These are phyloP conservation scores for Chaetodon trifasciatus DNA, from an alignment of 2,797 vertebrate genomes.

Conservation along the genomic window DNA sequence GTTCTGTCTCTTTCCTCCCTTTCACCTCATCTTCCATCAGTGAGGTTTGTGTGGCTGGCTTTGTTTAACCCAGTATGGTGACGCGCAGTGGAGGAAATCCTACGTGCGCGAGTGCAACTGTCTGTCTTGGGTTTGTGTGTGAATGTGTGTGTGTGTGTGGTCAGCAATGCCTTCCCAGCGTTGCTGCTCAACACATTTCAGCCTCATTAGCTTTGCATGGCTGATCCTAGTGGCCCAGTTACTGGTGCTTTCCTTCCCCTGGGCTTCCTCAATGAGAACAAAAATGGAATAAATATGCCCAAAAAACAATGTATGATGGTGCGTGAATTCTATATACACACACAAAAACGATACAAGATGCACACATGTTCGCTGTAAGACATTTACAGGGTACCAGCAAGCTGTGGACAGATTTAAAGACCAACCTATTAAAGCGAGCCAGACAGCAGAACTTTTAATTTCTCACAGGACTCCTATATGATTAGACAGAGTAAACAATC, in stretches of 20 bases:
- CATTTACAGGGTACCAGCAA: constrained; percentile 18
- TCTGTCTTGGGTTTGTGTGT: constrained; percentile 6
- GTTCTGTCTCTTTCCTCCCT: background rate
- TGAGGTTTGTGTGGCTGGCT: background rate
- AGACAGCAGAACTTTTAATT: constrained; percentile 38
- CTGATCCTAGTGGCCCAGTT: constrained; percentile 76
- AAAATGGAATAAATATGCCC: constrained; percentile 15
- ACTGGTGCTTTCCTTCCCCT: constrained; percentile 57
- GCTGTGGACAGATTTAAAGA: constrained; percentile 14
- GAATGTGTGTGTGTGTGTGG: constrained; percentile 8
- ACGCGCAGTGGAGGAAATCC: background rate
- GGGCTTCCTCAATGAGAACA: constrained; percentile 61
- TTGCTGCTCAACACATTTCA: constrained; percentile 71
- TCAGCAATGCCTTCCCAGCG: constrained; percentile 35
- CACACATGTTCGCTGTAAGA: background rate
- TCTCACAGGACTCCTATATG: constrained; percentile 37
- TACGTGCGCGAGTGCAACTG: constrained; percentile 1
- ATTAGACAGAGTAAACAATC: constrained; percentile 55
- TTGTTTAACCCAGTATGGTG: constrained; percentile 1
- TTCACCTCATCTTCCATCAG: background rate
- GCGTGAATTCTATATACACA: background rate
- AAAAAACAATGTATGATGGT: background rate
- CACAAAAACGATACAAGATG: background rate
- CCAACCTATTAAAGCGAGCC: constrained; percentile 8
- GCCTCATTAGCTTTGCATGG: constrained; percentile 77